phyloP scores from a whole-genome alignment of 2,888 invertebrate species.

The Nemoura dubitans region DNA sequence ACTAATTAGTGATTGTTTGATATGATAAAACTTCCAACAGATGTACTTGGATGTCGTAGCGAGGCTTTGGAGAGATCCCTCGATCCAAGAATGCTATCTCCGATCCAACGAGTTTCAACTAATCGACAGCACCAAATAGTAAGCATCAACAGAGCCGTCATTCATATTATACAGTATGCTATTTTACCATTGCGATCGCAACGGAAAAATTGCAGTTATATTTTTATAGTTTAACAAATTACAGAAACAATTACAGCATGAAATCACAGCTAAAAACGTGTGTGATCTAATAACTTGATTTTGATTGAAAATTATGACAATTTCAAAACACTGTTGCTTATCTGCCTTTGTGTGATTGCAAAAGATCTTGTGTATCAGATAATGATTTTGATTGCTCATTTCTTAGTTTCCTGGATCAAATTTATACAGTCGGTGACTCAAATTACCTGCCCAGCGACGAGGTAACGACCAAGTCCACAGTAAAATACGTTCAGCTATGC shows the following conservation, averaged over 20 bases:
- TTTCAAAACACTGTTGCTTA: neutral
- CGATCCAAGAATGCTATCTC: conserved; percentile 73
- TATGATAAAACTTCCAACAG: conserved; percentile 58
- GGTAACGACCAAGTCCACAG: conserved; percentile 53
- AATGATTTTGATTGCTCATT: conserved; percentile 39
- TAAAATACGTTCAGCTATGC: no score
- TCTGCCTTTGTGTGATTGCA: neutral
- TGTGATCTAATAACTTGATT: no score
- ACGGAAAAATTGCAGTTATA: no score
- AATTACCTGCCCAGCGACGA: conserved; percentile 76
- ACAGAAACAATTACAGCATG: neutral
- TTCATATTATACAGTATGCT: neutral
- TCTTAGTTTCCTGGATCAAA: conserved; percentile 77
- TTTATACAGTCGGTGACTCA: conserved; percentile 69
- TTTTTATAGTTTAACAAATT: conserved; percentile 20
- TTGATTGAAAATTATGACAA: neutral
- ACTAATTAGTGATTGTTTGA: neutral
- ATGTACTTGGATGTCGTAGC: conserved; percentile 77
- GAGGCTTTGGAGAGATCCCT: conserved; percentile 74
- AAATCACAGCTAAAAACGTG: conserved; percentile 25
- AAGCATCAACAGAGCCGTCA: conserved; percentile 62
- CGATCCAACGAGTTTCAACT: conserved; percentile 81
- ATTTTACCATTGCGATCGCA: no score
- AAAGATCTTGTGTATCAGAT: neutral
- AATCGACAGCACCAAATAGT: conserved; percentile 86